Evolutionary conservation across 2,797 vertebrate species (phyloP), one percentile per base, ranked within the genome.

Genomic region (Salmo trutta): DNA sequence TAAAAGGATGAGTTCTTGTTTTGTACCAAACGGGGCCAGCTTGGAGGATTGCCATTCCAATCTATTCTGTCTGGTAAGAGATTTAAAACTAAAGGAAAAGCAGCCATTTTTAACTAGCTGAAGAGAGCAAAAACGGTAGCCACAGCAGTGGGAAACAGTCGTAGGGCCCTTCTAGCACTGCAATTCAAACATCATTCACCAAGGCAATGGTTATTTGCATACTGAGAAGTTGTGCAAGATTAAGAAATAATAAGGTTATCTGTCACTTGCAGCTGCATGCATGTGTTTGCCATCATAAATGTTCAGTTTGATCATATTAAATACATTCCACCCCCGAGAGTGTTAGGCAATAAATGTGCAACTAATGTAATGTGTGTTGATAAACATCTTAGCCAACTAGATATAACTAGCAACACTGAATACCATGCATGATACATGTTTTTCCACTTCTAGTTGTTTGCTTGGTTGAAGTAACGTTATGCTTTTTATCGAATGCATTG

Each of bases 21-120:
- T 96, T 93, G 97, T 99, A 95, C 96, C 96, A 90, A 99, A 98
- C 97, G 97, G 97, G 96, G 97, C 97, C 96, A 99, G 97, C 95
- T 95, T 99, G 96, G 97, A 99, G 96, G 97, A 99, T 95, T 99
- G 98, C 97, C 97, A 99, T 96, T 99, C 97, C 95, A 99, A 99
- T 95, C 97, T 99, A 94, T 99, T 99, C 96, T 98, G 96, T 95
- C 96, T 99, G 98, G 97, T 98, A 94, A 98, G 97, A 95, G 92
- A 94, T 95, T 94, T 95, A 94, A 94, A 95, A 94, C 94, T 94
- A 94, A 93, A 93, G 91, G 79, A 89, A 94, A 96, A 96, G 96
- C 96, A 97, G 96, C 96, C 96, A 97, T 97, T 97, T 96, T 95
- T 94, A 94, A 94, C 93, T 91, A 95, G 95, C 92, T 92, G 91